A percentile compares a stretch with the other conserved stretches of the same genome.
Conservation (phyloP, 2,113 vertebrate genomes). For the Fregata magnificens region DNA sequence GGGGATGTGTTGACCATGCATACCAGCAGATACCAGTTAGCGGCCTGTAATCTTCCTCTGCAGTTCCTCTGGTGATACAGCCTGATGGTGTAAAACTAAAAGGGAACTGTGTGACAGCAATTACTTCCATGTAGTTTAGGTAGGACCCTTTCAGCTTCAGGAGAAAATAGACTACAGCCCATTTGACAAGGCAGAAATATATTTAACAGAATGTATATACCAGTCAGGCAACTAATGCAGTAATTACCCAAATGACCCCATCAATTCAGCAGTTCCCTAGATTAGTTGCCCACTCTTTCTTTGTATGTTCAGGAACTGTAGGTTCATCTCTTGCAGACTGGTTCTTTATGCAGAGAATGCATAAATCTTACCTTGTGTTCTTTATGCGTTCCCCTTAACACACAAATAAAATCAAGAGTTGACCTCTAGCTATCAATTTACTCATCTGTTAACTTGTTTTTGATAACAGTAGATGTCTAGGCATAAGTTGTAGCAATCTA, state of each 20-base stretch:
- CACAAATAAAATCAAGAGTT: background rate
- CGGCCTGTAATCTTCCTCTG: background rate
- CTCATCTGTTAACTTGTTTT: background rate
- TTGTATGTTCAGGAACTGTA: background rate
- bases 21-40: background rate
- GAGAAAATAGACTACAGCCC: background rate
- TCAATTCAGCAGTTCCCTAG: background rate
- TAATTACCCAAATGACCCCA: background rate
- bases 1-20: background rate
- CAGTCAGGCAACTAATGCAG: background rate
- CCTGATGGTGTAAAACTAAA: background rate
- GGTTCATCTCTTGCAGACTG: background rate
- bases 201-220: background rate
- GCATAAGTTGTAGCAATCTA: background rate
- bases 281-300: background rate
- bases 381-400: background rate
- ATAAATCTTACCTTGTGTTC: background rate
- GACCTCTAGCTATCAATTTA: background rate
- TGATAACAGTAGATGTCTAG: background rate
- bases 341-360: background rate
- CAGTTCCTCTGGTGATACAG: background rate
- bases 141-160: background rate
- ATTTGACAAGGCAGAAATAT: background rate
- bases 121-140: background rate
- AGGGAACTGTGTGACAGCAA: background rate